Conservation (phyloP, 1,140 invertebrate genomes). For the Euborellia annulipes region DNA sequence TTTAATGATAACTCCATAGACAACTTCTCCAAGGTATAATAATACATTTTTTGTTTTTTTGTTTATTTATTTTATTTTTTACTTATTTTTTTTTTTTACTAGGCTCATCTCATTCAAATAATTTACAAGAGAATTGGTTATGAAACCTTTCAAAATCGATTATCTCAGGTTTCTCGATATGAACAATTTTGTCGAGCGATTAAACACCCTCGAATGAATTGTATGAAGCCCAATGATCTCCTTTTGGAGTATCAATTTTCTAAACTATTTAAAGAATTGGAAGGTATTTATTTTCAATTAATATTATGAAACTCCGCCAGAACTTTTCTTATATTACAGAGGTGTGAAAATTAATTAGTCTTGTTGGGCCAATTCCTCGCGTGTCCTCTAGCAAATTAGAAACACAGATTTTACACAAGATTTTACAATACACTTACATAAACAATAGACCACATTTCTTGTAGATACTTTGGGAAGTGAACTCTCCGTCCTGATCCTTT, state of each 20-base stretch:
- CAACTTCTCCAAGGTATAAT: slow-evolving; percentile 51
- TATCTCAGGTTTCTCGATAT: slow-evolving; percentile 71
- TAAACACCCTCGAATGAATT: slow-evolving; percentile 80
- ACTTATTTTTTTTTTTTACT: neutral
- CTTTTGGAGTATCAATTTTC: slow-evolving; percentile 94
- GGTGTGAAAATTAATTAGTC: too few relatives aligned
- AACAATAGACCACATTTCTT: too few relatives aligned
- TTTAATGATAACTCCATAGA: slow-evolving; percentile 81
- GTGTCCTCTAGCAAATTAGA: too few relatives aligned
- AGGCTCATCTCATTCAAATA: slow-evolving; percentile 35
- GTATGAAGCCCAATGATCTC: slow-evolving; percentile 58
- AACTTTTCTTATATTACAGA: too few relatives aligned
- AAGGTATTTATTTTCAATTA: slow-evolving; percentile 34
- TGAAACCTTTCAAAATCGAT: slow-evolving; percentile 75
- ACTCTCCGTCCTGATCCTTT: too few relatives aligned
- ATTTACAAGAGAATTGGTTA: slow-evolving; percentile 82
- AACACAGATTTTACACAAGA: too few relatives aligned
- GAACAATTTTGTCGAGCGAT: slow-evolving; percentile 82
- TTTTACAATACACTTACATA: too few relatives aligned
- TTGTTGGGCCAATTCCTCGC: too few relatives aligned
- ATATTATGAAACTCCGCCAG: too few relatives aligned
- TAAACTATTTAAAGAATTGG: slow-evolving; percentile 62
- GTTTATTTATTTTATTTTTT: neutral
- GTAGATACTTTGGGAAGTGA: too few relatives aligned
- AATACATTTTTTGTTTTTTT: neutral